Evolutionary conservation across 2,113 vertebrate species (phyloP), one percentile per base, ranked within the genome.

Genomic region (Bos indicus): DNA sequence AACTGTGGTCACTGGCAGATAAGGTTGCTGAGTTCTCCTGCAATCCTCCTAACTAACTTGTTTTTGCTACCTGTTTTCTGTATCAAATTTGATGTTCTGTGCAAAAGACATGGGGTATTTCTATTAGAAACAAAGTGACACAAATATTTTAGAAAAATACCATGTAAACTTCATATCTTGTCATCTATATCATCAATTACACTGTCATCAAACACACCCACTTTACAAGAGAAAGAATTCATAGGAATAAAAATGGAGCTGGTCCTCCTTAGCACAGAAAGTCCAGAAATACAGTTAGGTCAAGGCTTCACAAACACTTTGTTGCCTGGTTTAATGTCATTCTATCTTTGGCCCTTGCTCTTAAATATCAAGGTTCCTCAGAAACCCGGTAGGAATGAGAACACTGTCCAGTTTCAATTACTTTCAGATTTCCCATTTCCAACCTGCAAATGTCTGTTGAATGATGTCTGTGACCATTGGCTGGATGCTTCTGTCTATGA

Each of bases 71-170:
- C 83, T 95, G 95, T 92, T 96, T 89, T 92, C 62, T 91, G 10
- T 7, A 60, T 93, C 88, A 90, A 9, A 95, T 88, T 80, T 81
- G 71, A 95, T 60, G 17, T 57, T 88, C 23, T 93, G 62, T 88
- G 33, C 83, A 93, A 97, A 96, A 93, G 43, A 78, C 54, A 91
- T 30, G 60, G 28, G 67, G 59, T 93, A 94, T 96, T 96, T 95
- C 60, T 94, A 56, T 71, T 90, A 94, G 57, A 67, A 95, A 90
- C 33, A n/a, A 64, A 81, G 43, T 88, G 89, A 77, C 64, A 74
- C 84, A 94, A 95, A 83, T 97, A 95, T 86, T 92, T 97, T 90
- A 93, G 48, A 80, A 95, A 91, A 80, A 96, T 93, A 85, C 10
- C 52, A 36, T 83, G 60, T 91, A 43, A 94, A 94, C 14, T 59